Evolutionary conservation across 2,797 vertebrate genomes (phyloP).

Genomic region (Steatocranus sp.): DNA sequence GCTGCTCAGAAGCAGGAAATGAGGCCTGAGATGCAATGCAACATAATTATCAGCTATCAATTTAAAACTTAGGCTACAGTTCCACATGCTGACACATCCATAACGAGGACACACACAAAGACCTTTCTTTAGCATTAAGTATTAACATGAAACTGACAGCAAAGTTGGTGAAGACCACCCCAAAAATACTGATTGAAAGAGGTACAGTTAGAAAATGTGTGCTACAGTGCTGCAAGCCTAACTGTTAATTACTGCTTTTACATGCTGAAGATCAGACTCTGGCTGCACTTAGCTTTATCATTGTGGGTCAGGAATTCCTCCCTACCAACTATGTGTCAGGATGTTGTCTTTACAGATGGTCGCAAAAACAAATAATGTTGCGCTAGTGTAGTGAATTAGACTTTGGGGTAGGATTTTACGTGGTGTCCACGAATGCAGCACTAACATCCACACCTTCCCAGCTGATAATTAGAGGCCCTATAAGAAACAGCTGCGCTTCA

Average conservation of each 20-base stretch:
- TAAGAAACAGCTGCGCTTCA: not conserved
- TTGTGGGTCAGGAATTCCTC: not conserved
- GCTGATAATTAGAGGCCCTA: not conserved
- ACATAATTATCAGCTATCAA: not conserved
- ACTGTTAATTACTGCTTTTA: not conserved
- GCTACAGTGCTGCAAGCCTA: not conserved
- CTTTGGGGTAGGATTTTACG: not conserved
- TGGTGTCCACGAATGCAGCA: not conserved
- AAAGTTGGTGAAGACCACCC: not conserved
- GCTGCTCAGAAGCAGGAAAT: not conserved
- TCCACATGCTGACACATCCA: not conserved
- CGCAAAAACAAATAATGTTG: not conserved
- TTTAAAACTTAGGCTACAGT: not conserved
- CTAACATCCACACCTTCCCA: not conserved
- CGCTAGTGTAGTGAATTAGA: not conserved
- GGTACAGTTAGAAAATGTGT: not conserved
- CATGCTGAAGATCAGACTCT: not conserved
- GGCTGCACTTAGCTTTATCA: not conserved
- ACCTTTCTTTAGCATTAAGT: not conserved
- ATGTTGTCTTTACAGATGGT: not conserved
- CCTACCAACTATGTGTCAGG: not conserved
- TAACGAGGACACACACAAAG: not conserved
- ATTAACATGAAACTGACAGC: not conserved
- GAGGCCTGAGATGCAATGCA: not conserved
- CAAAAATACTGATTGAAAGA: not conserved